Conservation (phyloP, 2,888 invertebrate genomes). For the Himalopsyche kuldschensis region DNA sequence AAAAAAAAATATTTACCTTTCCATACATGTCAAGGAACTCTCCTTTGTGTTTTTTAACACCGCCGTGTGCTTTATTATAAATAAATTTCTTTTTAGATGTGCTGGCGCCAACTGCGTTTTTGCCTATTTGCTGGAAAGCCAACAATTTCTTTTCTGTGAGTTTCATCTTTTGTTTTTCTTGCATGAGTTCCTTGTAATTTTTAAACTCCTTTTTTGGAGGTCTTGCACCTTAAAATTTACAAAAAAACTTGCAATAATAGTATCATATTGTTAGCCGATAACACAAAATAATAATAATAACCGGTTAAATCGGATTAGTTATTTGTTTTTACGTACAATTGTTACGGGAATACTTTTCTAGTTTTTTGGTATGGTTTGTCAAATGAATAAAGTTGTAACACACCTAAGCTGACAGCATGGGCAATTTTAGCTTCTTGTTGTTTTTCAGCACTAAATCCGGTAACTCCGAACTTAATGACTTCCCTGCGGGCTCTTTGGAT, state of each 20-base stretch:
- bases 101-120: constrained; percentile 63
- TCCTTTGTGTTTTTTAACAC: constrained; percentile 45
- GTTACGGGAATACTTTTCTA: too few relatives aligned
- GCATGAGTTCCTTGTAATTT: constrained; percentile 74
- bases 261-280: too few relatives aligned
- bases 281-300: too few relatives aligned
- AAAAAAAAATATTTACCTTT: constrained; percentile 47
- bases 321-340: too few relatives aligned
- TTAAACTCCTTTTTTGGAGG: constrained; percentile 68
- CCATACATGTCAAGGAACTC: constrained; percentile 55
- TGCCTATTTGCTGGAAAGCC: constrained; percentile 58
- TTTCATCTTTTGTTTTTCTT: constrained; percentile 62
- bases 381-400: constrained; percentile 38
- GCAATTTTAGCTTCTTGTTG: constrained; percentile 79
- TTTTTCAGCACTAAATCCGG: constrained; percentile 69
- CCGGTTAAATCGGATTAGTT: too few relatives aligned
- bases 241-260: too few relatives aligned
- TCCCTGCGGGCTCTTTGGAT: constrained; percentile 79
- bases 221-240: constrained; percentile 65
- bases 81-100: constrained; percentile 59
- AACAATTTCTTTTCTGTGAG: constrained; percentile 53
- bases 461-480: constrained; percentile 81
- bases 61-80: constrained; percentile 54
- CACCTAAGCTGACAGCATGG: constrained; percentile 75
- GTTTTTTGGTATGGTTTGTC: background rate